Evolutionary conservation across 2,888 invertebrate species (phyloP), one percentile per base, ranked within the genome.

Genomic region (Lithophane semibrunnea): DNA sequence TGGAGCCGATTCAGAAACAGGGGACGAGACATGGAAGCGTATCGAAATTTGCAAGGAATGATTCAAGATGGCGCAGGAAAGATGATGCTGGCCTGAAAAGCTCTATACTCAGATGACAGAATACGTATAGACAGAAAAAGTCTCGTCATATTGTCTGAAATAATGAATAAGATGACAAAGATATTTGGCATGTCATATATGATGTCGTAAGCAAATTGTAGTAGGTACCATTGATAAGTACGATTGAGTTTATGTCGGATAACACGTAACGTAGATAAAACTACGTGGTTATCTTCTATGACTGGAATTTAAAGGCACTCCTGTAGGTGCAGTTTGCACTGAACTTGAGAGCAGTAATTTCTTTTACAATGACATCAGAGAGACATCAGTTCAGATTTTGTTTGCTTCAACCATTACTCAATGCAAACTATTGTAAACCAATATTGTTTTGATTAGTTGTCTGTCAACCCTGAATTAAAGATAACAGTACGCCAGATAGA

Each of bases 401-500:
- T 42, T 68, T 12, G 18, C 10, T 68, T 56, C 7, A 56, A 42
- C 56, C 10, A 56, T n/a, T 42, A 37, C 16, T 54, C n/a, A 21
- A 16, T 16, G 12, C 42, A n/a, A 44, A 21, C 18, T 12, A 61
- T 47, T 37, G 24, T 42, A 52, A 47, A 56, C 3, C 3, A 42
- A 75, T 44, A 44, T 16, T 13, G 2, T 47, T 1, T n/a, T n/a
- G 8, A n/a, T 0, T 13, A 5, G 5, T 49, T 64, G 24, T n/a
- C 42, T 65, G 78, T 8, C 65, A 79, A 47, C 83, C 75, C 66
- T 79, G 47, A 70, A 63, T 70, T 54, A 66, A 47, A 79, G 79
- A 66, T 79, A 72, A 79, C 75, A 72, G 82, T 79, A 69, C 24
- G 21, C 49, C 18, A 63, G 61, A 69, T 73, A 73, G 65, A 79